Evolutionary conservation across 1,140 invertebrate species (phyloP).

Genomic region (Heliconius hermathena): DNA sequence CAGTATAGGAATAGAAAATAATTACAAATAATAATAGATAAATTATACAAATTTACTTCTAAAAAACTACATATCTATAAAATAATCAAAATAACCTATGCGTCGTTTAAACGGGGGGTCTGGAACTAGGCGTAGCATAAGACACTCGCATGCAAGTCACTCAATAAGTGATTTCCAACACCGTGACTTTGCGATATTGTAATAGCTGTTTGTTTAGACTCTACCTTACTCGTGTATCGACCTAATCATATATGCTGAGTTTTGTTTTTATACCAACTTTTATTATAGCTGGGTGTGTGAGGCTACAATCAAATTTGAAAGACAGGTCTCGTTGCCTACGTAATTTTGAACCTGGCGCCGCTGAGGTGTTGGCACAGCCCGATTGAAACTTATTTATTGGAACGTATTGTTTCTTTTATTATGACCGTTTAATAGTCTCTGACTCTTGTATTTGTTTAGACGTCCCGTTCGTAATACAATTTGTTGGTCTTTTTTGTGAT

Average conservation of each 20-base stretch:
- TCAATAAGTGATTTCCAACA: slow-evolving; percentile 80
- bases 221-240: slow-evolving; percentile 80
- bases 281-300: slow-evolving; percentile 79
- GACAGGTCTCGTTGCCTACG: slow-evolving; percentile 67
- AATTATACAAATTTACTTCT: neutral
- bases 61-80: slow-evolving; percentile 13
- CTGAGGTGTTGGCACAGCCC: slow-evolving; percentile 60
- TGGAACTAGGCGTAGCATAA: slow-evolving; percentile 60
- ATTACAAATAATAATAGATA: too few relatives aligned
- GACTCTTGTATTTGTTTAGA: slow-evolving; percentile 41
- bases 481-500: slow-evolving; percentile 30
- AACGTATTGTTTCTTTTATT: slow-evolving; percentile 53
- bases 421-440: slow-evolving; percentile 43
- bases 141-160: slow-evolving; percentile 75
- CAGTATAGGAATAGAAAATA: neutral
- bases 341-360: slow-evolving; percentile 74
- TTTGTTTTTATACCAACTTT: slow-evolving; percentile 79
- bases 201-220: slow-evolving; percentile 80
- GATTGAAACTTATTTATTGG: slow-evolving; percentile 51
- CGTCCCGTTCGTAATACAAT: slow-evolving; percentile 34
- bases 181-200: slow-evolving; percentile 72
- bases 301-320: slow-evolving; percentile 77
- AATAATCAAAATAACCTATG: slow-evolving; percentile 46
- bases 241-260: slow-evolving; percentile 80
- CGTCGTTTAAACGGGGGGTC: slow-evolving; percentile 55